Base-by-base conservation (phyloP, 1,140 invertebrate genomes). In the Meloidogyne hapla region DNA sequence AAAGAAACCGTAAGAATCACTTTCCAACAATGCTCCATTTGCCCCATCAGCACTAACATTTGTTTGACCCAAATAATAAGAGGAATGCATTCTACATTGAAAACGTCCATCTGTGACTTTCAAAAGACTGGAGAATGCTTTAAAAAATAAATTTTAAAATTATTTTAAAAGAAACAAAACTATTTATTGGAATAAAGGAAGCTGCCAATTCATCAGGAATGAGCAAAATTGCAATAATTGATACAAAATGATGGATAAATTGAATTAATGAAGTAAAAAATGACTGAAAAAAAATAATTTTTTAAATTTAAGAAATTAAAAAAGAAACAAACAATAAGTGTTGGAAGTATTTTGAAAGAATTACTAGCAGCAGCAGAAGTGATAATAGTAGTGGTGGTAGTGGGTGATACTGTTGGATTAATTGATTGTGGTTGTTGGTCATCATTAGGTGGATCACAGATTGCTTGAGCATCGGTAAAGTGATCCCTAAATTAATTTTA, bases 391-490 rank as follows among this genome's bases (percentile, higher is more conserved):
- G 21, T 18, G 18, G 40, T 26, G 73, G 69, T 8, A 6, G 61
- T 1, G 18, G 77, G 21, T 9, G 48, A 28, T n/a, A 61, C 0
- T 8, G 15, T 73, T 65, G 45, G 62, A 69, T 62, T 62, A 65
- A 66, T 61, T 15, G 42, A 40, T 18, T 70, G 42, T 5, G 23
- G 13, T 18, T 61, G 28, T 9, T n/a, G 15, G 10, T 38, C 42
- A 62, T 73, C 70, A n/a, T 21, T 28, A 9, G 48, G 15, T 15
- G 73, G 38, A 18, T 82, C 82, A 74, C 81, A 82, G 72, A 82
- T 83, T n/a, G 78, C 77, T 77, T 82, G 81, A 42, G 82, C 79
- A 61, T 82, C 83, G 15, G 38, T 64, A 65, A 83, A 81, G 12
- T 77, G 33, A 23, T 67, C 78, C 71, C 81, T 83, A 67, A n/a